These are phyloP conservation scores for Drosophila persimilis DNA, from an alignment of 1,140 invertebrate species.

Conservation along the genomic window DNA sequence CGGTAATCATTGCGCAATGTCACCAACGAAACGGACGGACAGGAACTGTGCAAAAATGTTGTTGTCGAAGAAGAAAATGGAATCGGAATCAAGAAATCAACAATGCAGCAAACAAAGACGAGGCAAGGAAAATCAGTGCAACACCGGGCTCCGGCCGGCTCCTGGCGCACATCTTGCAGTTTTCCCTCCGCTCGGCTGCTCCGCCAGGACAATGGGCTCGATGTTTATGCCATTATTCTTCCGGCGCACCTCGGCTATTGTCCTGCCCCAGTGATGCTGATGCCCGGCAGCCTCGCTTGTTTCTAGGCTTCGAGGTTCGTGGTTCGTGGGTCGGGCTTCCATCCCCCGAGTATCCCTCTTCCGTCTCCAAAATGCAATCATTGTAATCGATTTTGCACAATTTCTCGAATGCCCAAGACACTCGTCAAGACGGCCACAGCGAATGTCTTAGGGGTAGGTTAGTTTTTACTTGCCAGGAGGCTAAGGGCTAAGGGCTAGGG, in stretches of 20 bases:
- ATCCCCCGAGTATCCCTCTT: slow-evolving; percentile 60
- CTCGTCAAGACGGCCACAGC: slow-evolving; percentile 16
- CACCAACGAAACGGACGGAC: slow-evolving; percentile 20
- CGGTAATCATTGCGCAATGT: slow-evolving; percentile 73
- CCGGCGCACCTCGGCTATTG: slow-evolving; percentile 68
- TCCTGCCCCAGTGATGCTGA: slow-evolving; percentile 33
- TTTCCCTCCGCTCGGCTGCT: slow-evolving; percentile 7
- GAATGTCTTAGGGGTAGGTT: slow-evolving; percentile 60
- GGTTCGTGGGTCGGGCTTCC: slow-evolving; percentile 14
- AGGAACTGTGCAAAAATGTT: slow-evolving; percentile 58
- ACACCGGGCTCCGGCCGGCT: slow-evolving; percentile 45
- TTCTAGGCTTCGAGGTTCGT: no score
- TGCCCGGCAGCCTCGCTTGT: slow-evolving; percentile 44
- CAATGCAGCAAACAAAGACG: slow-evolving; percentile 61
- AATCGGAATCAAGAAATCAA: slow-evolving; percentile 72
- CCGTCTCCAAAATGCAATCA: slow-evolving; percentile 78
- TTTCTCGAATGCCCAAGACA: slow-evolving; percentile 75
- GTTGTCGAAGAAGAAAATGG: slow-evolving; percentile 39
- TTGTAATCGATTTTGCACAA: slow-evolving; percentile 82
- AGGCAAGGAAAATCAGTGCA: slow-evolving; percentile 68
- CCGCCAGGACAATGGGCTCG: slow-evolving; percentile 34
- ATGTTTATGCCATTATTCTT: slow-evolving; percentile 80
- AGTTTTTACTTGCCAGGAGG: no score
- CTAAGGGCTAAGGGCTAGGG: slow-evolving; percentile 1
- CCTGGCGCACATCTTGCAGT: slow-evolving; percentile 64